A percentile compares a stretch with the other conserved stretches of the same genome.
phyloP scores from a whole-genome alignment of 2,113 vertebrate species.

The rat (Rattus norvegicus) region GRCr8 NC_086021.1:84343001-84343500 shows the following conservation, averaged over 20 bases:
- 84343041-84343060: rapidly evolving
- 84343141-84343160: neutral
- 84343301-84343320: neutral
- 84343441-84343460: conserved; percentile 24
- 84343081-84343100: neutral
- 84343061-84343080: neutral
- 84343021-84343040: too few species aligned
- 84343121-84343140: neutral
- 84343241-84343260: neutral
- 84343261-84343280: neutral
- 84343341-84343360: conserved; percentile 29
- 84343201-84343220: neutral
- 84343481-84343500: neutral
- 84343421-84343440: conserved; percentile 38
- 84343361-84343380: neutral
- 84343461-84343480: neutral
- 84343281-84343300: neutral
- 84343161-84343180: neutral
- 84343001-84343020: neutral
- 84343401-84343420: neutral
- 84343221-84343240: neutral
- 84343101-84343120: neutral
- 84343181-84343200: neutral
- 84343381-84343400: neutral
- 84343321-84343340: conserved; percentile 19